Conservation (phyloP, 2,888 invertebrate genomes). For the Euphydryas editha region DNA sequence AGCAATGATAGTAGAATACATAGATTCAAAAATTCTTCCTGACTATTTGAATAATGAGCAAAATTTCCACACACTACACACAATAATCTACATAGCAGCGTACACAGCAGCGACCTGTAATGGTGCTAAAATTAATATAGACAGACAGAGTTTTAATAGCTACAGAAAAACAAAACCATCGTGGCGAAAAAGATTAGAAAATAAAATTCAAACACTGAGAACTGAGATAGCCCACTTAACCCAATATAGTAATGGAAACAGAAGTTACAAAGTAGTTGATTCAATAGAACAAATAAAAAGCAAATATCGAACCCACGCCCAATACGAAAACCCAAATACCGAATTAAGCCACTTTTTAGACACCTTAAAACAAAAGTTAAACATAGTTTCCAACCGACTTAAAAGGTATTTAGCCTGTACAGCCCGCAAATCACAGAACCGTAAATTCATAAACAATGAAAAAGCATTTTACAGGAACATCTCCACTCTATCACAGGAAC, state of each 20-base stretch:
- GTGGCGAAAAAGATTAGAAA: conserved; percentile 33
- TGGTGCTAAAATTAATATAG: conserved; percentile 16
- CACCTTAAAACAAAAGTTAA: conserved; percentile 26
- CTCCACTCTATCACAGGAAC: too few species aligned
- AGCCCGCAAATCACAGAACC: too few species aligned
- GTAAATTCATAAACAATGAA: too few species aligned
- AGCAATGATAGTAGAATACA: conserved; percentile 1
- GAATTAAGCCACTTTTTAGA: conserved; percentile 17
- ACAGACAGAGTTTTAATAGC: not conserved
- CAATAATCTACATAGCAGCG: conserved; percentile 30
- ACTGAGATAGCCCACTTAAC: conserved; percentile 26
- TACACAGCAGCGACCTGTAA: conserved; percentile 28
- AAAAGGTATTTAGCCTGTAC: too few species aligned
- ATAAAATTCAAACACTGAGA: conserved; percentile 21
- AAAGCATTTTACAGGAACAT: too few species aligned
- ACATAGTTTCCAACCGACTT: conserved; percentile 10
- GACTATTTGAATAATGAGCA: conserved; percentile 8
- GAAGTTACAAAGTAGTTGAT: conserved; percentile 6
- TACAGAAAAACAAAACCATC: conserved; percentile 14
- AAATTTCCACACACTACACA: conserved; percentile 23
- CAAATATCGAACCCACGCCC: conserved; percentile 15
- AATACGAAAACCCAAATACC: conserved; percentile 21
- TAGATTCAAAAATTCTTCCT: conserved; percentile 22
- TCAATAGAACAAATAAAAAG: conserved; percentile 7
- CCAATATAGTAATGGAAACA: conserved; percentile 26